Conservation (phyloP, 2,797 vertebrate genomes). For the Lagocephalus sceleratus region DNA sequence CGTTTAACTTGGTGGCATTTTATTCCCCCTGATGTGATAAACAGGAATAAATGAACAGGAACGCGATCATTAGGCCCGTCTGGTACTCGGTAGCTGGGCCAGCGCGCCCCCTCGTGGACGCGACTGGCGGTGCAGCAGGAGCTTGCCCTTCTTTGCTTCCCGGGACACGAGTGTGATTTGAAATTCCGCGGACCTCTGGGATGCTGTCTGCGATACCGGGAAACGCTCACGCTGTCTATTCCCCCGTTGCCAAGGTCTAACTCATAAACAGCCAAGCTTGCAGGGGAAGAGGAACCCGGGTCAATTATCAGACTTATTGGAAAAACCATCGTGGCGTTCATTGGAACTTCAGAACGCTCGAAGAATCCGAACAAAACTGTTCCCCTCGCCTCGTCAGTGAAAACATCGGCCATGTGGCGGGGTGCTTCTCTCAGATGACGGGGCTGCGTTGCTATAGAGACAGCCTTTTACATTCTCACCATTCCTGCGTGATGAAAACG, state of each 20-base stretch:
- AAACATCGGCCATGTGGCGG: slow-evolving; percentile 30
- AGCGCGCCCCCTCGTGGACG: slow-evolving; percentile 57
- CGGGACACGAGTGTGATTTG: not conserved
- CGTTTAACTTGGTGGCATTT: slow-evolving; percentile 27
- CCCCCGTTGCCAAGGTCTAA: no score
- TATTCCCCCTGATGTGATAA: slow-evolving; percentile 39
- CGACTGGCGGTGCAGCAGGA: slow-evolving; percentile 8
- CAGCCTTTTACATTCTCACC: slow-evolving; percentile 42
- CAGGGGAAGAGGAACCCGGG: no score
- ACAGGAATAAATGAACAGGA: slow-evolving; percentile 51
- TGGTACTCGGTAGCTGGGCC: slow-evolving; percentile 18
- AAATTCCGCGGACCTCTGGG: not conserved
- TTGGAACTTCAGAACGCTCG: not conserved
- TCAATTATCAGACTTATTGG: not conserved
- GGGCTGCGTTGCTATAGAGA: slow-evolving; percentile 59
- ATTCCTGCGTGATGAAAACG: slow-evolving; percentile 15
- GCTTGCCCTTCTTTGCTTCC: not conserved
- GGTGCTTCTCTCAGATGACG: slow-evolving; percentile 33
- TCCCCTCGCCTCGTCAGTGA: slow-evolving; percentile 6
- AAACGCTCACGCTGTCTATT: no score
- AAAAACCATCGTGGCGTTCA: not conserved
- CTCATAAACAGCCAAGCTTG: no score
- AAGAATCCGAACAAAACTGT: not conserved
- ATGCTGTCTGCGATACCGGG: not conserved
- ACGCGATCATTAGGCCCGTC: slow-evolving; percentile 22